A percentile compares a stretch with the other conserved stretches of the same genome.
phyloP scores from a whole-genome alignment of 2,797 vertebrate species.

The Scomberomorus guttatus region DNA sequence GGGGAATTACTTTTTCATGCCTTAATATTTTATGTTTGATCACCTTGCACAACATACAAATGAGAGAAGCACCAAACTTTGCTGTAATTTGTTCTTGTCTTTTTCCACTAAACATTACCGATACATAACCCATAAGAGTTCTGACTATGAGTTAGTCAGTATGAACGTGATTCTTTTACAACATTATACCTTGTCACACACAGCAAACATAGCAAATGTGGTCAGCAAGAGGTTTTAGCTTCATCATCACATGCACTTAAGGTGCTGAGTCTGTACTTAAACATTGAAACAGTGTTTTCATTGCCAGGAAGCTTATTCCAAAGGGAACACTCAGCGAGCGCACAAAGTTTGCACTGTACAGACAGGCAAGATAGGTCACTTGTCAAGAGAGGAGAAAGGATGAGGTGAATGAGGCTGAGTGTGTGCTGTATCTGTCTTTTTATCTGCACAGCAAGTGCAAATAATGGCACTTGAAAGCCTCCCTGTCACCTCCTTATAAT shows the following conservation, averaged over 20 bases:
- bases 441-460: conserved; percentile 57
- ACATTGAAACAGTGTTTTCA: conserved; percentile 36
- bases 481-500: conserved; percentile 50
- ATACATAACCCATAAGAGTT: not conserved
- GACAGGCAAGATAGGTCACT: conserved; percentile 62
- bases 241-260: conserved; percentile 3
- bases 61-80: conserved; percentile 5
- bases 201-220: not conserved
- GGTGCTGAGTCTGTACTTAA: conserved; percentile 34
- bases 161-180: not conserved
- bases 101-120: not conserved
- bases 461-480: conserved; percentile 62
- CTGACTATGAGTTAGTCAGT: not conserved
- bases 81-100: not conserved
- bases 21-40: conserved; percentile 40
- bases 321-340: conserved; percentile 40
- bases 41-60: conserved; percentile 29
- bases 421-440: conserved; percentile 58
- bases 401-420: conserved; percentile 47
- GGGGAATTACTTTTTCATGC: conserved; percentile 43
- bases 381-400: conserved; percentile 68
- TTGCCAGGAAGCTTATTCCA: conserved; percentile 39
- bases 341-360: conserved; percentile 54
- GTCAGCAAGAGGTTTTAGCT: conserved; percentile 7
- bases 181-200: not conserved